A percentile compares a stretch with the other conserved stretches of the same genome.
phyloP scores from a whole-genome alignment of 2,797 vertebrate genomes.

The Tympanoctomys barrerae region DNA sequence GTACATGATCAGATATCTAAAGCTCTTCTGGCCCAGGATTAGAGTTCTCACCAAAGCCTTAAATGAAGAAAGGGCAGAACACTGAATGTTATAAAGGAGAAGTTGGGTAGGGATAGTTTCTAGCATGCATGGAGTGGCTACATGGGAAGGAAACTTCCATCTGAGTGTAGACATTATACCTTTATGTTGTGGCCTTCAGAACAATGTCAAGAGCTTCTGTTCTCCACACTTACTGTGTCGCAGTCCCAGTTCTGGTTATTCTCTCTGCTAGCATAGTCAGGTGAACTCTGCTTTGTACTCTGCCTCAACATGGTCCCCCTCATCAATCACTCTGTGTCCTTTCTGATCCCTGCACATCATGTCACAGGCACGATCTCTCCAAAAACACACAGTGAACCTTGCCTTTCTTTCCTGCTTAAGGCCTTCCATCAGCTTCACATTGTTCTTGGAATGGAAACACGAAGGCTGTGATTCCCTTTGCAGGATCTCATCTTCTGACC shows the following conservation, averaged over 20 bases:
- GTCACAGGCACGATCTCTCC: background rate
- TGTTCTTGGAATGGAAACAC: background rate
- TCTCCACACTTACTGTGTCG: background rate
- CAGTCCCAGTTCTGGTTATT: background rate
- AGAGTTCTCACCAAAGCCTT: background rate
- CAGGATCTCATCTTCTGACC: background rate
- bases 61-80: background rate
- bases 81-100: background rate
- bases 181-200: background rate
- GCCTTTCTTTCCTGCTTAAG: background rate
- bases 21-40: background rate
- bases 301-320: background rate
- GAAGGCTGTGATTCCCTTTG: background rate
- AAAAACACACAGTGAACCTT: background rate
- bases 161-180: background rate
- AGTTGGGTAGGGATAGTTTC: background rate
- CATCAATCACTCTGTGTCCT: background rate
- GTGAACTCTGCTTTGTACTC: background rate
- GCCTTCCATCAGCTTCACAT: background rate
- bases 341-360: background rate
- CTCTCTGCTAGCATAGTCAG: background rate
- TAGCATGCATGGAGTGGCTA: background rate
- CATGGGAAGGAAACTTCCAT: background rate
- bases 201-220: background rate
- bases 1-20: background rate